Evolutionary conservation across 2,888 invertebrate genomes (phyloP).

Genomic region (Melanophora roralis): DNA sequence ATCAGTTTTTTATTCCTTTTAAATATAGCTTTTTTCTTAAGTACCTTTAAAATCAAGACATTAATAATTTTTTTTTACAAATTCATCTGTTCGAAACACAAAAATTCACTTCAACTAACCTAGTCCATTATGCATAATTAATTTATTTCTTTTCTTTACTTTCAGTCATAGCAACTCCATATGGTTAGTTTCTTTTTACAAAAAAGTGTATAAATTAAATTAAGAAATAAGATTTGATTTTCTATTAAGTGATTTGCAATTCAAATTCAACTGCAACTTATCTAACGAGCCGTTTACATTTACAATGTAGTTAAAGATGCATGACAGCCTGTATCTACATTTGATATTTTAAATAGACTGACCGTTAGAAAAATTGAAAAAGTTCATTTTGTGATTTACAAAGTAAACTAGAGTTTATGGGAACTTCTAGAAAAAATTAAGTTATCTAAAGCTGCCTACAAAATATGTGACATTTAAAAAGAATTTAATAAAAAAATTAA

Average conservation of each 20-base stretch:
- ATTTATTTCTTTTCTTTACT: slow-evolving; percentile 5
- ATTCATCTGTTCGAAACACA: too few species aligned
- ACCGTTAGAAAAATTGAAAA: slow-evolving; percentile 4
- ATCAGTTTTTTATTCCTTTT: too few species aligned
- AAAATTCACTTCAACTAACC: too few species aligned
- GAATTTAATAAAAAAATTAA: background rate
- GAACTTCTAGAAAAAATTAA: background rate
- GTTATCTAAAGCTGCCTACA: background rate
- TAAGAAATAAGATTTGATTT: background rate
- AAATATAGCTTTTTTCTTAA: too few species aligned
- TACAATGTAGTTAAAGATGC: background rate
- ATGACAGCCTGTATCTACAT: background rate
- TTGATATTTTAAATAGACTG: background rate
- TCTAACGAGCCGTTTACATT: slow-evolving; percentile 45
- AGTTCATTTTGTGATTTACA: background rate
- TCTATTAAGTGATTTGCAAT: slow-evolving; percentile 18
- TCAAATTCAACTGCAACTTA: slow-evolving; percentile 41
- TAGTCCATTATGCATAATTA: too few species aligned
- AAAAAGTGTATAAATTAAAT: background rate
- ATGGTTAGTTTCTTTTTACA: slow-evolving; percentile 17
- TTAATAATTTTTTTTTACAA: too few species aligned
- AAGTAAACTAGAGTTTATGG: too few species aligned
- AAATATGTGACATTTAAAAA: background rate
- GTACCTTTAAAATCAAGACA: too few species aligned
- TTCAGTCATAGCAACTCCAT: slow-evolving; percentile 5